Base-by-base conservation (phyloP, 2,888 invertebrate genomes). In the Aradus depressus region DNA sequence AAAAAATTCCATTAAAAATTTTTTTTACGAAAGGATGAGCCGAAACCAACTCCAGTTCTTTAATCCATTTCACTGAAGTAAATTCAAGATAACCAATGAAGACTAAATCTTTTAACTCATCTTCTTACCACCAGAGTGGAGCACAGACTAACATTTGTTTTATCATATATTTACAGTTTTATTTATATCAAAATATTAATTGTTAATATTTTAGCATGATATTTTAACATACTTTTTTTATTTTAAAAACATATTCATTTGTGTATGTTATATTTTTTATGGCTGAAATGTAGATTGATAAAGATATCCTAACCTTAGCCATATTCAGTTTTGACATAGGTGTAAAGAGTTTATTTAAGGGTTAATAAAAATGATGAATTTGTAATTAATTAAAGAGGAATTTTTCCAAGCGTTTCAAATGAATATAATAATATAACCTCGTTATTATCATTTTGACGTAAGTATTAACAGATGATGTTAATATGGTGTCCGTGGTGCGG, bases 401-500 rank as follows among this genome's bases (percentile, higher is more conserved):
- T n/a, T n/a, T n/a, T n/a, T n/a, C n/a, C n/a, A n/a, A n/a, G n/a
- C n/a, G n/a, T n/a, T n/a, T n/a, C n/a, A n/a, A n/a, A n/a, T n/a
- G n/a, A n/a, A n/a, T n/a, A n/a, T n/a, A n/a, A n/a, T n/a, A n/a
- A n/a, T n/a, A n/a, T n/a, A n/a, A n/a, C n/a, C n/a, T n/a, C n/a
- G n/a, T n/a, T 18, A 37, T 26, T 3, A 18, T 38, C 18, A 47
- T 18, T 47, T 47, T 47, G 47, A 47, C 47, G 37, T 47, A 47
- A 35, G 16, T 19, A 37, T n/a, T n/a, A n/a, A n/a, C 47, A 47
- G 26, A 23, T 47, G 47, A 47, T 18, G 16, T 25, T 38, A 47
- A 22, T 43, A 28, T 37, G 32, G 47, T 47, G 47, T 47, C 47
- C 38, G 38, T 47, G 47, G 47, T 47, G 37, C 47, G 25, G 38